Evolutionary conservation across 2,797 vertebrate species (phyloP).

Genomic region (Sandelia bainsii): DNA sequence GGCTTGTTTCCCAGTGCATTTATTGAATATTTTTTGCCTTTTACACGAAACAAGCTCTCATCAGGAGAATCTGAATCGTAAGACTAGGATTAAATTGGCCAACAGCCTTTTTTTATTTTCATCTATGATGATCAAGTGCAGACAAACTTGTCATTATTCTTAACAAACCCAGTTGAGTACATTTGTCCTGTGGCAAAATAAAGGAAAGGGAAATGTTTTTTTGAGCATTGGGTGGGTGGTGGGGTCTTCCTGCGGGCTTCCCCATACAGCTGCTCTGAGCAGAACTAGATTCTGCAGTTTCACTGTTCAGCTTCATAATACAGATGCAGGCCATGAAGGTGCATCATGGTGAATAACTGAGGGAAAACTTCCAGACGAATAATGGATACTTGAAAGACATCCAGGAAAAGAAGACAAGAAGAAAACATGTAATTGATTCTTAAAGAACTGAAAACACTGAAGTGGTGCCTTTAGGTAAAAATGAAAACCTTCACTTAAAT

Average conservation of each 20-base stretch:
- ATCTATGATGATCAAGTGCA: conserved; percentile 20
- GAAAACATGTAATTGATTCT: conserved; percentile 72
- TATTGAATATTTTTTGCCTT: not conserved
- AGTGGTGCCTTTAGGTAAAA: conserved; percentile 68
- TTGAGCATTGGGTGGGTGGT: conserved; percentile 30
- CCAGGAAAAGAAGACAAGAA: conserved; percentile 14
- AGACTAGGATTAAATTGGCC: conserved; percentile 3
- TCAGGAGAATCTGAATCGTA: not conserved
- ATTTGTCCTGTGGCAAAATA: conserved; percentile 36
- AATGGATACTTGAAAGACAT: conserved; percentile 55
- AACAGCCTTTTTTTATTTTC: conserved; percentile 6
- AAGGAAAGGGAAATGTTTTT: conserved; percentile 51
- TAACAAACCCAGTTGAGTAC: conserved; percentile 43
- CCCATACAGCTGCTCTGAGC: conserved; percentile 61
- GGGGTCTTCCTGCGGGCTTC: conserved; percentile 65
- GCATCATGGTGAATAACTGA: conserved; percentile 15
- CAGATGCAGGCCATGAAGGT: conserved; percentile 22
- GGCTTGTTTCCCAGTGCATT: not conserved
- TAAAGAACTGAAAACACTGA: conserved; percentile 64
- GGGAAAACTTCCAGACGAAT: conserved; percentile 28
- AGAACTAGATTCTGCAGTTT: conserved; percentile 45
- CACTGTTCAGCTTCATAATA: conserved; percentile 27
- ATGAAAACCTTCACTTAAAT: conserved; percentile 71
- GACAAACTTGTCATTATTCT: conserved; percentile 38
- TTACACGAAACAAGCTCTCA: conserved; percentile 6